phyloP scores from a whole-genome alignment of 1,140 invertebrate species.

The Drosophila arizonae region DNA sequence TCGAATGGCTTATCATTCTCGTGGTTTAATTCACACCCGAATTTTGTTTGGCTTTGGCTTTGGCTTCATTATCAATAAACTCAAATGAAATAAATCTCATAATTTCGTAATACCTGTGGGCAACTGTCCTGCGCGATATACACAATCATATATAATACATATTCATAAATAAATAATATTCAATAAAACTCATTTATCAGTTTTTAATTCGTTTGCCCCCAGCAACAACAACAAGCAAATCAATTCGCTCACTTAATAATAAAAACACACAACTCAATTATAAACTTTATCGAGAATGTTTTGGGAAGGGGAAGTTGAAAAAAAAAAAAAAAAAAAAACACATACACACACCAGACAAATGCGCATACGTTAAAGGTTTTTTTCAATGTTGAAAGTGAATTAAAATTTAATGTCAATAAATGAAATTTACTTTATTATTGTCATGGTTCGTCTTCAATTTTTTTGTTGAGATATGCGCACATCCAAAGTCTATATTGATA shows the following conservation, averaged over 20 bases:
- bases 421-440: slow-evolving; percentile 65
- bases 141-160: neutral
- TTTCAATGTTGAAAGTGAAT: slow-evolving; percentile 71
- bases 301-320: neutral
- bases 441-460: slow-evolving; percentile 31
- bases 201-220: slow-evolving; percentile 74
- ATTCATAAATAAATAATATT: slow-evolving; percentile 38
- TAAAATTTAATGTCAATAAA: slow-evolving; percentile 73
- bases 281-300: slow-evolving; percentile 65
- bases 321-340: neutral
- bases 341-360: neutral
- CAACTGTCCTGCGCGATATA: neutral
- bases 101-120: slow-evolving; percentile 19
- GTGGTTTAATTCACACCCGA: slow-evolving; percentile 11
- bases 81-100: slow-evolving; percentile 6
- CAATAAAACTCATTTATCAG: slow-evolving; percentile 70
- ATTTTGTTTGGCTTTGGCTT: slow-evolving; percentile 1
- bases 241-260: slow-evolving; percentile 78
- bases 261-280: slow-evolving; percentile 79
- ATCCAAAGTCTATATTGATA: slow-evolving; percentile 19
- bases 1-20: slow-evolving; percentile 21
- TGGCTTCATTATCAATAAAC: slow-evolving; percentile 20
- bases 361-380: slow-evolving; percentile 60
- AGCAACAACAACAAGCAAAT: slow-evolving; percentile 55
- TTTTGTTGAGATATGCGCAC: slow-evolving; percentile 23